These are phyloP conservation scores for Oeneis ivallda DNA, from an alignment of 2,888 invertebrate species.

Conservation along the genomic window DNA sequence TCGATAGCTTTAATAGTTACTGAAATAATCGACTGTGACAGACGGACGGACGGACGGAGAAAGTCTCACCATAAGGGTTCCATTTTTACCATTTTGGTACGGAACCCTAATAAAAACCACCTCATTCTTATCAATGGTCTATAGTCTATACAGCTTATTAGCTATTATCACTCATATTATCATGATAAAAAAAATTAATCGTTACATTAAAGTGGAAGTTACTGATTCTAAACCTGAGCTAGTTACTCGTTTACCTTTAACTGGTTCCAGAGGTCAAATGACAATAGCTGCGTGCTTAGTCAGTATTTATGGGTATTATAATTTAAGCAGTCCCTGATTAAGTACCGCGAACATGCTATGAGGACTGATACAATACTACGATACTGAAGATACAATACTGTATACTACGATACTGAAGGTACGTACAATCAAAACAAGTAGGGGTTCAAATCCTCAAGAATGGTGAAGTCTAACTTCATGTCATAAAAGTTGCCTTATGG, in stretches of 20 bases:
- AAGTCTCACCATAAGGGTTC: no score
- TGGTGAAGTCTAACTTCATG: background rate
- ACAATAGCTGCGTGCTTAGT: background rate
- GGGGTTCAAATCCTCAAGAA: background rate
- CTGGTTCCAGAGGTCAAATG: background rate
- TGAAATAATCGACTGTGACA: no score
- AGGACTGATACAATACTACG: background rate
- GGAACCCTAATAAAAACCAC: no score
- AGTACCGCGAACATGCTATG: background rate
- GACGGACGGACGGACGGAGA: no score
- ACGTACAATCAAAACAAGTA: background rate
- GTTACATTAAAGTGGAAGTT: no score
- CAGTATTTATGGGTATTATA: background rate
- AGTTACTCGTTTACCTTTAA: background rate
- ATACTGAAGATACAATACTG: no score
- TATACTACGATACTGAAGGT: no score
- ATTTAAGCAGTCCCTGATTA: background rate
- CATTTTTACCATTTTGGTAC: no score
- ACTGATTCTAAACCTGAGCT: constrained; percentile 1
- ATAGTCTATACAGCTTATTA: no score
- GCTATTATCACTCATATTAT: no score
- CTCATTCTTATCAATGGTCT: no score
- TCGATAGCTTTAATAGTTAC: no score
- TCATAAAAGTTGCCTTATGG: constrained; percentile 1
- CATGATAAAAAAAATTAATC: background rate